Base-by-base conservation (phyloP, 2,888 invertebrate genomes). In the Dromius quadrimaculatus region DNA sequence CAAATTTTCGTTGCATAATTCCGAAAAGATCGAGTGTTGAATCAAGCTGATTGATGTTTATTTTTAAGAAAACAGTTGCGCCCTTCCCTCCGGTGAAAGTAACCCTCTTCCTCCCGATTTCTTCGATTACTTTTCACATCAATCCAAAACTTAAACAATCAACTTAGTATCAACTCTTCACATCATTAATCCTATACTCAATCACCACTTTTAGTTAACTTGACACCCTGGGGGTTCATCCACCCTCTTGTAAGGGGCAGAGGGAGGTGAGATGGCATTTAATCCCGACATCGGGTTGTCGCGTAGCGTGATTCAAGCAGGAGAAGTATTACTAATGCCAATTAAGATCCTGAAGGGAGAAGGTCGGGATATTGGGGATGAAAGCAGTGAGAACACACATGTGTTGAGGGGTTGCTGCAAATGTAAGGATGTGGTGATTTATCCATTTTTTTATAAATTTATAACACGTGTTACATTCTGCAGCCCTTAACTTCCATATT, bases 251-350 rank as follows among this genome's bases (percentile, higher is more conserved):
- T n/a, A n/a, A n/a, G 36, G 36, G n/a, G n/a, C 8, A 11, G 3
- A n/a, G 9, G 36, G 36, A 11, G 36, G 36, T 11, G 36, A 11
- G 1, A n/a, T 11, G 11, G 11, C 36, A 36, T 11, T 36, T 36
- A 36, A 36, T 36, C 36, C 36, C 11, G 36, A 36, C 36, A 36
- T 1, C 36, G 36, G 11, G 38, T 13, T 38, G 38, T 11, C 38
- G 38, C 38, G 38, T 11, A 38, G 11, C 38, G 5, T 38, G 15
- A 13, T 13, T 38, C 38, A 38, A 38, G 11, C 15, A 15, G 38
- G 38, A 15, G 15, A 11, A 38, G 13, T 38, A 13, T 38, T 75
- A 75, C 75, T 75, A 75, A 75, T 75, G 73, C 75, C 75, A 75
- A 75, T 75, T 75, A 75, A 74, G 73, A 71, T 72, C 73, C 65